Base-by-base conservation (phyloP, 2,113 vertebrate genomes). In the Nibea coibor region DNA sequence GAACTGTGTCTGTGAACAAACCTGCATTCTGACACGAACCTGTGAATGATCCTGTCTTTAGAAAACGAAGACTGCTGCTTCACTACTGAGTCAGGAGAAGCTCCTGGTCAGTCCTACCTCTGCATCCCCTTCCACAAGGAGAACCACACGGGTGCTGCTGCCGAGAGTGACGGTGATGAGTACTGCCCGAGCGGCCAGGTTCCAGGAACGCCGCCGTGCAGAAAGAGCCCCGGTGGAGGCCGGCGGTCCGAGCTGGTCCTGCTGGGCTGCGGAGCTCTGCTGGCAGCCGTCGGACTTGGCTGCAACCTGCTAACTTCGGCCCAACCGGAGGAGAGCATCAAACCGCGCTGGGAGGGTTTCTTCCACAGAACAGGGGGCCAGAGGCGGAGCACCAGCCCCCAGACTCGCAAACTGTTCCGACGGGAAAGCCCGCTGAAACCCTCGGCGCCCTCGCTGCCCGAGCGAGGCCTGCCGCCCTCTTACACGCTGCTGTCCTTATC, bases 211-310 rank as follows among this genome's bases (percentile, higher is more conserved):
- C 95, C 96, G 17, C 96, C 97, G 22, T 97, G 96, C 84, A 96
- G 95, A 85, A 96, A 95, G 56, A 95, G 96, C 5, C 94, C 93
- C 0, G 89, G 91, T 8, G 96, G 96, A 43, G 95, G 95, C 42
- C 97, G 97, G 42, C 95, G 96, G 50, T 96, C 96, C 0, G 97
- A 98, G 72, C 77, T 97, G 86, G 96, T 97, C 1, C 92, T 99
- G 82, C 95, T 99, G 28, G 96, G 97, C 72, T 99, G 98, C 0
- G 97, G 97, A 28, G 97, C 97, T 8, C 95, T 98, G 70, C 93
- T 99, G 75, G 97, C 98, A 11, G 97, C 97, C 16, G 96, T 97
- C 1, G 97, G 97, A n/a, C 93, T 99, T 39, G 97, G 98, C 0
- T 97, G 95, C 85, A 96, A 98, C 84, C 93, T 99, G 16, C 87